A percentile compares a stretch with the other conserved stretches of the same genome.
These are phyloP conservation scores for Chionis minor DNA, from an alignment of 2,113 vertebrate genomes.

Conservation along the genomic window DNA sequence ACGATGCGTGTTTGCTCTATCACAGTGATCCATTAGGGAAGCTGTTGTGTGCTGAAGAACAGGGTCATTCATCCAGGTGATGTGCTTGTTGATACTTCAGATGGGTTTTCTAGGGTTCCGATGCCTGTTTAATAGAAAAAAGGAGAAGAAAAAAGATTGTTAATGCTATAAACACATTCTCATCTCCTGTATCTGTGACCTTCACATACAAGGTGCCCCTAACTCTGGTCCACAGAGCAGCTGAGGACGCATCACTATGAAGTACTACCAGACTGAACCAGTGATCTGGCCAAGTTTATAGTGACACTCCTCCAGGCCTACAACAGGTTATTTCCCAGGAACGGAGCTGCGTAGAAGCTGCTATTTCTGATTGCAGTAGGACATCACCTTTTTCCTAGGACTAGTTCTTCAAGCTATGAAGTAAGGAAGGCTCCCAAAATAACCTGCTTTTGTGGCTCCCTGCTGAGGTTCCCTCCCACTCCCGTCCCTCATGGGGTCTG, in stretches of 20 bases:
- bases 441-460: neutral
- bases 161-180: neutral
- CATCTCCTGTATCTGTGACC: neutral
- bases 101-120: conserved; percentile 54
- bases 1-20: conserved; percentile 56
- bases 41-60: conserved; percentile 62
- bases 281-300: neutral
- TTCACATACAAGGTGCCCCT: neutral
- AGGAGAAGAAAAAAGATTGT: neutral
- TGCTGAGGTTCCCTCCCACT: neutral
- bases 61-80: conserved; percentile 40
- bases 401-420: neutral
- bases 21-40: conserved; percentile 74
- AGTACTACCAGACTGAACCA: neutral
- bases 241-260: neutral
- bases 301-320: neutral
- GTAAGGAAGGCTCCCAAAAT: neutral
- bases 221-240: neutral
- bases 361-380: neutral
- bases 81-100: conserved; percentile 42
- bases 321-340: neutral
- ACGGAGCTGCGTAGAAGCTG: neutral
- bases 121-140: conserved; percentile 23
- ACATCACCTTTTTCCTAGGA: neutral
- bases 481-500: neutral